phyloP scores from a whole-genome alignment of 2,888 invertebrate genomes.

The Drepanosiphum platanoidis region DNA sequence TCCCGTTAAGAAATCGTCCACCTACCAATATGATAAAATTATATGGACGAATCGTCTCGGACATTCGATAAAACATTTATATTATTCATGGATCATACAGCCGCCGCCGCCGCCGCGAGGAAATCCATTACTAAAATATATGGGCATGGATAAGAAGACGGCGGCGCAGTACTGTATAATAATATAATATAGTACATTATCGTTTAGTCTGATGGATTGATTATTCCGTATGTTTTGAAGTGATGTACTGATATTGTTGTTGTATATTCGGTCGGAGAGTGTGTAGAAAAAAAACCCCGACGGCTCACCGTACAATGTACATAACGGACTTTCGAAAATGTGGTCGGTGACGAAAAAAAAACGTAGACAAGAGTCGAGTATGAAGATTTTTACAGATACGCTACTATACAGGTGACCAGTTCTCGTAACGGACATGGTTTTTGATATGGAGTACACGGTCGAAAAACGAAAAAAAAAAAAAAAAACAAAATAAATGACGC shows the following conservation, averaged over 20 bases:
- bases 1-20: no score
- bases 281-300: not conserved
- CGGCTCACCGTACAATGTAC: not conserved
- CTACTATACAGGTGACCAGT: slow-evolving; percentile 29
- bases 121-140: not conserved
- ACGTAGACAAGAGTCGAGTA: slow-evolving; percentile 14
- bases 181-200: no score
- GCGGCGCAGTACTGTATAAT: not conserved
- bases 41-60: no score
- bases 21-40: no score
- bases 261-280: not conserved
- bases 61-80: no score
- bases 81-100: no score
- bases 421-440: slow-evolving; percentile 26
- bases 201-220: not conserved
- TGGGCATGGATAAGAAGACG: not conserved
- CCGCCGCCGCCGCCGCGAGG: not conserved
- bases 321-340: slow-evolving; percentile 38
- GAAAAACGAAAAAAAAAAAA: not conserved
- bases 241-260: not conserved
- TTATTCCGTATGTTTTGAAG: not conserved
- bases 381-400: not conserved
- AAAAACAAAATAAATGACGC: slow-evolving; percentile 7
- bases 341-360: not conserved
- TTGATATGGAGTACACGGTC: not conserved